These are phyloP conservation scores for Scyliorhinus canicula DNA, from an alignment of 2,797 vertebrate species.

Conservation along the genomic window DNA sequence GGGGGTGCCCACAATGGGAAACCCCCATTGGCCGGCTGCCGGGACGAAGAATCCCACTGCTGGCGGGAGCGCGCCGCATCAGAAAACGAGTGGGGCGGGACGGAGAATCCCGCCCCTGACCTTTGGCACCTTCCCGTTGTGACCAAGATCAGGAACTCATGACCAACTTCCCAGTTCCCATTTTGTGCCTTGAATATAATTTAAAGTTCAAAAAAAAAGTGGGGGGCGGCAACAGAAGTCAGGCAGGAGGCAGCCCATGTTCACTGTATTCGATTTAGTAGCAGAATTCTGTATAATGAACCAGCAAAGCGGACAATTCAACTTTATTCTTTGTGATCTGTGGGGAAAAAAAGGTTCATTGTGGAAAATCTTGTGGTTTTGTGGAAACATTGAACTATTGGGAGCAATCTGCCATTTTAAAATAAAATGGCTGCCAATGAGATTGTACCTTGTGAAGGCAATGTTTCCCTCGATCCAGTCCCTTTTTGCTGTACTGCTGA, in stretches of 20 bases:
- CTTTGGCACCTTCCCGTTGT: background rate
- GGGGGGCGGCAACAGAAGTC: background rate
- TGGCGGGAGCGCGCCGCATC: too few relatives aligned
- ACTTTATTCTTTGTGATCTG: background rate
- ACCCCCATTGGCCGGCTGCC: too few relatives aligned
- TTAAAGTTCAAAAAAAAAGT: background rate
- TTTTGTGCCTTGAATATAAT: conserved; percentile 4
- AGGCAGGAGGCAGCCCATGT: background rate
- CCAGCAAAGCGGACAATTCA: conserved; percentile 2
- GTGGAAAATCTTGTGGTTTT: background rate
- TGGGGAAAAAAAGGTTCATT: background rate
- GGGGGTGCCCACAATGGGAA: too few relatives aligned
- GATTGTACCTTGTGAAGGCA: background rate
- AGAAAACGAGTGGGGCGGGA: too few relatives aligned
- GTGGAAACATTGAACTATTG: background rate
- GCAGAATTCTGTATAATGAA: too few relatives aligned
- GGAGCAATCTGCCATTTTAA: conserved; percentile 11
- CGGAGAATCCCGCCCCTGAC: too few relatives aligned
- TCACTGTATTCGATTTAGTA: background rate
- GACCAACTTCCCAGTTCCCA: background rate
- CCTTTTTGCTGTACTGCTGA: background rate
- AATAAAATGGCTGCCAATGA: conserved; percentile 1
- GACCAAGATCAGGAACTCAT: background rate
- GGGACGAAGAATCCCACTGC: too few relatives aligned
- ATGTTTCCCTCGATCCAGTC: background rate